phyloP scores from a whole-genome alignment of 23 tunicate species.

The Phallusia fumigata region DNA sequence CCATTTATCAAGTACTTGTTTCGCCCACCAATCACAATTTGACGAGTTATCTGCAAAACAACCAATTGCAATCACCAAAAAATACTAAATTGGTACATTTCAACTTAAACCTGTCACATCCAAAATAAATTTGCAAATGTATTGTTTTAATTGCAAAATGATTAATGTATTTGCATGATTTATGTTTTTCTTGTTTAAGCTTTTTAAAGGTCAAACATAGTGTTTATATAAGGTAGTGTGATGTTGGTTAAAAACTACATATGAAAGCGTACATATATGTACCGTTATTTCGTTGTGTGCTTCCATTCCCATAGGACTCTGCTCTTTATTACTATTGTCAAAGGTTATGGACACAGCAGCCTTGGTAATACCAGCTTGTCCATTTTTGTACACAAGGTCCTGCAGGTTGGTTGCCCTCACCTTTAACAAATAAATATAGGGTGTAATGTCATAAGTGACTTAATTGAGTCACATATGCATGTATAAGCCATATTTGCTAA shows the following conservation, averaged over 20 bases:
- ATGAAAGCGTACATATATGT: background rate
- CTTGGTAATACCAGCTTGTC: slow-evolving; percentile 96
- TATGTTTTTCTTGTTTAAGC: too few relatives aligned
- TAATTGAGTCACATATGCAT: background rate
- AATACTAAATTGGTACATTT: too few relatives aligned
- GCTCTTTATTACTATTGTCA: slow-evolving; percentile 76
- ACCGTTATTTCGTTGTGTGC: slow-evolving; percentile 91
- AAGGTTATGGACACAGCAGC: slow-evolving; percentile 95
- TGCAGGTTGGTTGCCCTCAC: slow-evolving; percentile 88
- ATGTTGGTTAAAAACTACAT: too few relatives aligned
- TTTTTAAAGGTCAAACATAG: background rate
- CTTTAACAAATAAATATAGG: slow-evolving; percentile 17
- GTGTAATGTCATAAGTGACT: background rate
- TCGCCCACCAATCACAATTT: slow-evolving; percentile 89
- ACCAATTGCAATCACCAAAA: too few relatives aligned
- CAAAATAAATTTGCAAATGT: too few relatives aligned
- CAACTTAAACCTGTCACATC: too few relatives aligned
- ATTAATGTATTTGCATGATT: too few relatives aligned
- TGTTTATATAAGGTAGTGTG: background rate
- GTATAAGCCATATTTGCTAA: background rate
- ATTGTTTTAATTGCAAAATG: too few relatives aligned
- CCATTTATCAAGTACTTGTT: slow-evolving; percentile 95
- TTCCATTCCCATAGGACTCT: slow-evolving; percentile 94
- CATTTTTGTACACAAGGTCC: slow-evolving; percentile 98
- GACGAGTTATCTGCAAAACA: slow-evolving; percentile 69